A percentile compares a stretch with the other conserved stretches of the same genome.
These are phyloP conservation scores for Oligia latruncula DNA, from an alignment of 2,888 invertebrate genomes.

Conservation along the genomic window DNA sequence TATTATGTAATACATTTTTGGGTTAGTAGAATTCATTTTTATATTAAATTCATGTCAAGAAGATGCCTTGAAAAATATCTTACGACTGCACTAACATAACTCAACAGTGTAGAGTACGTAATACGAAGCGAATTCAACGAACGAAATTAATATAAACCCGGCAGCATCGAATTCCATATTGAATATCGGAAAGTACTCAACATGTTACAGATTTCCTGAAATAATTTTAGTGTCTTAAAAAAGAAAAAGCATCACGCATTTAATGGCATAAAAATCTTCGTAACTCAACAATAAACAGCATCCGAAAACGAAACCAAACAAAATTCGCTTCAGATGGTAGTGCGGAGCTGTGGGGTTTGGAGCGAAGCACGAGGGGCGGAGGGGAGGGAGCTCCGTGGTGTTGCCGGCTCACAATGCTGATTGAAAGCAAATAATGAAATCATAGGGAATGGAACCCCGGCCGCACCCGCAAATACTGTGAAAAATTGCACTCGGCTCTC, in stretches of 20 bases:
- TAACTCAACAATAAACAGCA: conserved; percentile 86
- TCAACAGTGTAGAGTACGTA: background rate
- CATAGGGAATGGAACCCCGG: conserved; percentile 83
- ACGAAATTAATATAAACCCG: conserved; percentile 39
- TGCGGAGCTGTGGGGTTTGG: conserved; percentile 70
- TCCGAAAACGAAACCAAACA: conserved; percentile 89
- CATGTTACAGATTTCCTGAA: conserved; percentile 23
- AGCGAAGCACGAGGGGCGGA: conserved; percentile 57
- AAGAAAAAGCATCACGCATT: conserved; percentile 60
- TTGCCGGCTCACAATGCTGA: conserved; percentile 87
- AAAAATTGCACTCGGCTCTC: conserved; percentile 84
- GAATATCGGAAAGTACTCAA: conserved; percentile 37
- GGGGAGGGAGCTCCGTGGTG: conserved; percentile 63
- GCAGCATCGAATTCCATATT: conserved; percentile 28
- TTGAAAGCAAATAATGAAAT: conserved; percentile 90
- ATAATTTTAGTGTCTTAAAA: conserved; percentile 44
- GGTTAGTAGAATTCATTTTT: conserved; percentile 5
- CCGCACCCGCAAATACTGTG: conserved; percentile 84
- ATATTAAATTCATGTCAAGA: conserved; percentile 31
- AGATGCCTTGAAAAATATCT: conserved; percentile 29
- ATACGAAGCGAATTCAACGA: conserved; percentile 16
- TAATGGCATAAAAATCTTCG: conserved; percentile 79
- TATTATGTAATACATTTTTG: conserved; percentile 15
- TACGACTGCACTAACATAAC: conserved; percentile 31
- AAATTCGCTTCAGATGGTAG: conserved; percentile 82